Conservation (phyloP, 2,888 invertebrate genomes). For the Aquatica leii region DNA sequence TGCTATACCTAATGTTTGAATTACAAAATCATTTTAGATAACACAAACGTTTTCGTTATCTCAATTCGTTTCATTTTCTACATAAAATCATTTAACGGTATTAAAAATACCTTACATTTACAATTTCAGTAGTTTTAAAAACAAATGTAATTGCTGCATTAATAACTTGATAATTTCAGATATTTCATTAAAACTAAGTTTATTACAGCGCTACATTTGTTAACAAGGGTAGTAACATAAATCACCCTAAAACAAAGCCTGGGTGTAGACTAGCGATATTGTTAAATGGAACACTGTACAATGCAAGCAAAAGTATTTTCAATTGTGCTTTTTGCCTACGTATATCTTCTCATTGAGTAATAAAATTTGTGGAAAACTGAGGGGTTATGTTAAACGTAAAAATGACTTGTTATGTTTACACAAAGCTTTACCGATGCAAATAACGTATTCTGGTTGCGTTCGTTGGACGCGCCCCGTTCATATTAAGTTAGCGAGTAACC, state of each 20-base stretch:
- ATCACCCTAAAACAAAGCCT: constrained; percentile 33
- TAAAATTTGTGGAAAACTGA: constrained; percentile 26
- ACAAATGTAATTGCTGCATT: not conserved
- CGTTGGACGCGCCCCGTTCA: constrained; percentile 43
- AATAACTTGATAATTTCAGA: constrained; percentile 3
- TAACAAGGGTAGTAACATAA: constrained; percentile 32
- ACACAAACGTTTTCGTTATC: no score
- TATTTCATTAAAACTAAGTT: constrained; percentile 24
- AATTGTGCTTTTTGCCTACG: constrained; percentile 23
- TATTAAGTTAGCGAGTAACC: constrained; percentile 52
- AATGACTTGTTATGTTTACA: constrained; percentile 36
- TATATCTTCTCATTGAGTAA: constrained; percentile 28
- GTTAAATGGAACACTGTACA: constrained; percentile 27
- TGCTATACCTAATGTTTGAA: no score
- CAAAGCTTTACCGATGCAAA: constrained; percentile 37
- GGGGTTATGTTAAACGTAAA: constrained; percentile 33
- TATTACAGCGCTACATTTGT: constrained; percentile 32
- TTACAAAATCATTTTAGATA: no score
- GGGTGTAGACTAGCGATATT: constrained; percentile 34
- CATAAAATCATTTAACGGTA: no score
- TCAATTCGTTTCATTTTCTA: no score
- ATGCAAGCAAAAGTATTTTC: constrained; percentile 23
- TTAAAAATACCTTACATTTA: no score
- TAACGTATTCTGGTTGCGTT: constrained; percentile 49
- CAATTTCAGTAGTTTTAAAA: no score